Evolutionary conservation across 2,888 invertebrate species (phyloP).

Genomic region (Hermaeophaga mercurialis): DNA sequence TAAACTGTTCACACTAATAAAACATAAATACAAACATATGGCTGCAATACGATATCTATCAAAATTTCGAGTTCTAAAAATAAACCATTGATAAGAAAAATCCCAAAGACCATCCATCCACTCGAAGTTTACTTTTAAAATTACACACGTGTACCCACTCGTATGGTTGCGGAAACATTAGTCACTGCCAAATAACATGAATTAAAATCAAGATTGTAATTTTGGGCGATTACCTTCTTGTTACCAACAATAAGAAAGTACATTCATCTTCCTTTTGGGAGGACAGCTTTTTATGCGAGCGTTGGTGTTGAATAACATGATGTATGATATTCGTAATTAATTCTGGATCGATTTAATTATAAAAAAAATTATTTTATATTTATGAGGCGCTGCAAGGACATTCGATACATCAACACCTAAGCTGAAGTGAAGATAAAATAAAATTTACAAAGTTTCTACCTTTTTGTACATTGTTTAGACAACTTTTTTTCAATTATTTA

Average conservation of each 20-base stretch:
- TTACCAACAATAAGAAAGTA: constrained; percentile 10
- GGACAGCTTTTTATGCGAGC: constrained; percentile 11
- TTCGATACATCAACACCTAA: too few species aligned
- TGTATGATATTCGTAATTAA: constrained; percentile 6
- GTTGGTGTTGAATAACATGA: constrained; percentile 11
- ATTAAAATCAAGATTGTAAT: constrained; percentile 15
- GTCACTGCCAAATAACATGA: constrained; percentile 12
- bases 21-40: too few species aligned
- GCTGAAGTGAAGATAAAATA: too few species aligned
- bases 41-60: too few species aligned
- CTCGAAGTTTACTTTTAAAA: background rate
- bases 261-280: constrained; percentile 6
- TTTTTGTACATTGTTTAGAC: too few species aligned
- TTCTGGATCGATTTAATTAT: background rate
- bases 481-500: too few species aligned
- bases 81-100: background rate
- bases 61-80: too few species aligned
- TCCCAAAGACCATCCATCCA: too few species aligned
- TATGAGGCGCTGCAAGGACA: background rate
- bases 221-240: constrained; percentile 12
- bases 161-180: constrained; percentile 7
- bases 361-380: background rate
- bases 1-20: too few species aligned
- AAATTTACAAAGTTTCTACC: too few species aligned
- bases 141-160: background rate